Conservation (phyloP, 2,113 vertebrate species). For the Podarcis muralis region DNA sequence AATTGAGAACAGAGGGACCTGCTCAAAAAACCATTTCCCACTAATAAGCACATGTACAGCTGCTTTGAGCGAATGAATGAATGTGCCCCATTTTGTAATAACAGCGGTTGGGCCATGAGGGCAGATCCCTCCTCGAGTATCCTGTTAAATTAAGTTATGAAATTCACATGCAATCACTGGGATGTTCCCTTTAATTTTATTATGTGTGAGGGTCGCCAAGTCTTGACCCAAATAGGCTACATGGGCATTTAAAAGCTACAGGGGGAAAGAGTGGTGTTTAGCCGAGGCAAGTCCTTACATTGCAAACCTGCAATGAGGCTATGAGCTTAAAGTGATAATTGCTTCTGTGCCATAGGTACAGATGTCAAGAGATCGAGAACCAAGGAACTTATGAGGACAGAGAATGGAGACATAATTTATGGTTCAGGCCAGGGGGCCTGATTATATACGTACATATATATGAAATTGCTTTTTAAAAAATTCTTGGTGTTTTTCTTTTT, state of each 20-base stretch:
- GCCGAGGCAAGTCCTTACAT: background rate
- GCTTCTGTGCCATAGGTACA: background rate
- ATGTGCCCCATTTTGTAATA: background rate
- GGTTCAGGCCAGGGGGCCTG: no score
- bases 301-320: background rate
- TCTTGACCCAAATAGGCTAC: background rate
- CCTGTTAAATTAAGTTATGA: slow-evolving; percentile 15
- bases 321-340: background rate
- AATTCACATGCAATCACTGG: background rate
- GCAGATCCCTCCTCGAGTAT: background rate
- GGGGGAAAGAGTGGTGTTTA: background rate
- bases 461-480: no score
- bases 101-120: background rate
- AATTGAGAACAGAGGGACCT: slow-evolving; percentile 28
- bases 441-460: no score
- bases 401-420: no score
- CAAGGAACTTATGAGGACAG: background rate
- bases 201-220: background rate
- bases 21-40: background rate
- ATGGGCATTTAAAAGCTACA: background rate
- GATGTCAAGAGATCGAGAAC: background rate
- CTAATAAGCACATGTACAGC: slow-evolving; percentile 15
- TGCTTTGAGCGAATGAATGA: background rate
- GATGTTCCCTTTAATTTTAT: background rate
- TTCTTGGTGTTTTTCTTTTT: no score